Base-by-base conservation (phyloP, 1,140 invertebrate species). In the Helicorthomorpha holstii region DNA sequence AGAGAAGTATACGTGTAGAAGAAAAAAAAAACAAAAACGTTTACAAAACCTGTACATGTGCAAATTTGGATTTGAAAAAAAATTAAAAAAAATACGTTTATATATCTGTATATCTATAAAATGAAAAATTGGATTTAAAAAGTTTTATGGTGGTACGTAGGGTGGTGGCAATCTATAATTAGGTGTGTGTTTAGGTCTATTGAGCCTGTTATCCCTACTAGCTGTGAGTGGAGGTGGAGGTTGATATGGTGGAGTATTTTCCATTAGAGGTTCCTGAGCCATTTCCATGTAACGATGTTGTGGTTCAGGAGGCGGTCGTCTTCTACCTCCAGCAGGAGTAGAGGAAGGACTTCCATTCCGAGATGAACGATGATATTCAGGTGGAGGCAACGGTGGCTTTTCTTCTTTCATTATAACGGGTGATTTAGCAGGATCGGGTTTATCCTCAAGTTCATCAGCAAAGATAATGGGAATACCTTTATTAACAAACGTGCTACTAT, bases 401-500 rank as follows among this genome's bases (percentile, higher is more conserved):
- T 93, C 89, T 57, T 93, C 88, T 57, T 90, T 85, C 66, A 93
- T 76, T 56, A 94, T 93, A 1, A 94, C 80, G 1, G 89, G 89
- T 38, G 81, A 80, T 69, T 92, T 92, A 59, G 88, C 86, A 26
- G 81, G 81, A 65, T 83, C 83, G 1, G 82, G 84, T 62, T 88
- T 84, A 61, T 94, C 89, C 57, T 91, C 87, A 14, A 93, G 70
- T 64, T 96, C 91, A 67, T 96, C 89, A 65, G 70, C 65, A 66
- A 95, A 93, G 57, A 95, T 95, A 3, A 94, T 85, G 1, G 91
- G 91, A 59, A 92, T 85, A 44, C 87, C 87, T 68, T 90, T 92
- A 56, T 81, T 87, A 7, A 86, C 75, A 68, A 90, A 92, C 14
- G 66, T 70, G 57, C 66, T 72, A 57, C 64, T 60, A 63, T 67